Percentiles rank a stretch among this genome's conserved stretches.
Evolutionary conservation across 1,140 invertebrate species (phyloP).

Genomic region (Aphis craccivora): DNA sequence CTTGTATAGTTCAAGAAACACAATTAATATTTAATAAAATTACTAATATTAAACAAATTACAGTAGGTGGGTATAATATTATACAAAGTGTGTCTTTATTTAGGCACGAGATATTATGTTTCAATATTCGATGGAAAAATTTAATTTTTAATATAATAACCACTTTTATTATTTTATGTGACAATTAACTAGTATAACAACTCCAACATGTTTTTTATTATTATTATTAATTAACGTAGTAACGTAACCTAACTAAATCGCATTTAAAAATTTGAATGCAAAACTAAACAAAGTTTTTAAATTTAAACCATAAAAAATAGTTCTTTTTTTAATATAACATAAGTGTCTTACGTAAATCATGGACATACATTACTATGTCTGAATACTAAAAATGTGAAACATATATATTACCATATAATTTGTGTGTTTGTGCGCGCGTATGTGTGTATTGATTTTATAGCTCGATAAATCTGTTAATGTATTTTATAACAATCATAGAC

Average conservation of each 20-base stretch:
- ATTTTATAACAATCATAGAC: slow-evolving; percentile 29
- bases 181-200: neutral
- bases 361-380: neutral
- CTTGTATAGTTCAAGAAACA: neutral
- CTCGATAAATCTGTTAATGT: slow-evolving; percentile 34
- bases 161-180: neutral
- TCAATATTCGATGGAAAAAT: neutral
- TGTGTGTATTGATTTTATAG: slow-evolving; percentile 16
- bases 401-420: neutral
- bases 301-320: neutral
- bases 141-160: neutral
- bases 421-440: neutral
- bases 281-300: neutral
- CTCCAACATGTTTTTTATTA: too few species aligned
- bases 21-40: neutral
- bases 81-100: neutral
- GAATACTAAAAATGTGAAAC: neutral
- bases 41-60: neutral
- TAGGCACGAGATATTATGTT: neutral
- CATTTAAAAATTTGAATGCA: neutral
- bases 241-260: neutral
- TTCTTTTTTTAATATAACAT: neutral
- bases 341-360: neutral
- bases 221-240: neutral
- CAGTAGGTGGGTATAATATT: neutral